Base-by-base conservation (phyloP, 1,140 invertebrate species). In the Halictus rubicundus region DNA sequence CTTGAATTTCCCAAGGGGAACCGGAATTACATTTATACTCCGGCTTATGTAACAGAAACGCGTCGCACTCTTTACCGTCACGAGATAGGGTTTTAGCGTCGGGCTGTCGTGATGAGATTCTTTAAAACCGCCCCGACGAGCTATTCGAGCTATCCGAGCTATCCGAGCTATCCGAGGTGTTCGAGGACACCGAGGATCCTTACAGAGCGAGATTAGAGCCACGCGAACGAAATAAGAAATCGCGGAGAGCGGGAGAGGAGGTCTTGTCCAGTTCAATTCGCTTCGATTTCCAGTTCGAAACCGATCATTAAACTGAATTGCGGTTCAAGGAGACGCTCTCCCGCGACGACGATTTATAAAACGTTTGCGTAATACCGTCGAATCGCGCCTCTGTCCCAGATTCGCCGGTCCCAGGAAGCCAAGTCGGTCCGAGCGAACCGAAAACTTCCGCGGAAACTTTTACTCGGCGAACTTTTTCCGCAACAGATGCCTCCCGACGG, bases 41-140 rank as follows among this genome's bases (percentile, higher is more conserved):
- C 37, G 73, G 10, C 59, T 81, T 69, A 65, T 81, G 64, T 81
- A 81, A 77, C 59, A 78, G 73, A 81, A 81, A 78, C 68, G 74
- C 57, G 54, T 69, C 73, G 49, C 57, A 23, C 57, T 81, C 65
- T 76, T 76, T 70, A 54, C 66, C 54, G 64, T 74, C 49, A 16
- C n/a, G 23, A 42, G 46, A 63, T 78, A 78, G 25, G 60, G 49
- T 27, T 64, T 54, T 64, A 72, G 23, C 60, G 49, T 27, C 14
- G 21, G 42, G 16, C 76, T 6, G 23, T 12, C 46, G 46, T 60
- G 65, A 72, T 57, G 76, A 65, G 75, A 78, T 78, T 78, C 68
- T 78, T 63, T 71, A 71, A 78, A 71, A 49, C 21, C 57, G 3
- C n/a, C 12, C 60, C 19, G 59, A n/a, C 16, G 39, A 23, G 49